Evolutionary conservation across 2,113 vertebrate genomes (phyloP).

Genomic region (Sialia sialis): DNA sequence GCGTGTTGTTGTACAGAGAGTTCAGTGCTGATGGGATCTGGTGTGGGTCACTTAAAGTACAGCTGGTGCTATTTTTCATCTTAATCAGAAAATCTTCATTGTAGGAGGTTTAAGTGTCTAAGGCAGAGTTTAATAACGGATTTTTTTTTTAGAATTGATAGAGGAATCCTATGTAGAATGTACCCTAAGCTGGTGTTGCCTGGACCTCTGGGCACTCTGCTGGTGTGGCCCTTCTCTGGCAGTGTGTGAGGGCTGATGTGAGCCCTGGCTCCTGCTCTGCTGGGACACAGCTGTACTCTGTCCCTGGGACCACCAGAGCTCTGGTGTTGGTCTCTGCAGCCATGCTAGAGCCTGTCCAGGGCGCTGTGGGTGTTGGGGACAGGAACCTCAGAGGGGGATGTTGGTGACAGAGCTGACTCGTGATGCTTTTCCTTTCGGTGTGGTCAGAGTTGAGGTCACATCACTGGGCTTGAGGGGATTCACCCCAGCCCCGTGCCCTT

Average conservation of each 20-base stretch:
- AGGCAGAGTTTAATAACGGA: background rate
- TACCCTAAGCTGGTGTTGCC: background rate
- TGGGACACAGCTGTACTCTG: background rate
- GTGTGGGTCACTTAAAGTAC: background rate
- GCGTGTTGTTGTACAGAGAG: fast-evolving
- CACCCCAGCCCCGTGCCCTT: background rate
- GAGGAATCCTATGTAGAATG: fast-evolving
- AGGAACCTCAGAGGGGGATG: background rate
- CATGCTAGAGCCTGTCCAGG: background rate
- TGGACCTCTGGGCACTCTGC: background rate
- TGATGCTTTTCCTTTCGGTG: background rate
- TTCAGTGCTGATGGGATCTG: fast-evolving
- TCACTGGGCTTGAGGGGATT: background rate
- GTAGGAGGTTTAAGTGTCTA: background rate
- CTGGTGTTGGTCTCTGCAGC: too few relatives aligned
- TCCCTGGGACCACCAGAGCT: background rate
- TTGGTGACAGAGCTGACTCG: background rate
- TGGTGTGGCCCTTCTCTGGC: background rate
- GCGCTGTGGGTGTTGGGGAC: fast-evolving
- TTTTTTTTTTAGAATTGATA: background rate
- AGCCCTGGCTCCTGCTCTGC: background rate
- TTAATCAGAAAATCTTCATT: background rate
- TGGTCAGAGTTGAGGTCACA: background rate
- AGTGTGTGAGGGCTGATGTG: background rate
- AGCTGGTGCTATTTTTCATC: background rate